These are phyloP conservation scores for Meiosimyza decipiens DNA, from an alignment of 2,888 invertebrate species.

Conservation along the genomic window DNA sequence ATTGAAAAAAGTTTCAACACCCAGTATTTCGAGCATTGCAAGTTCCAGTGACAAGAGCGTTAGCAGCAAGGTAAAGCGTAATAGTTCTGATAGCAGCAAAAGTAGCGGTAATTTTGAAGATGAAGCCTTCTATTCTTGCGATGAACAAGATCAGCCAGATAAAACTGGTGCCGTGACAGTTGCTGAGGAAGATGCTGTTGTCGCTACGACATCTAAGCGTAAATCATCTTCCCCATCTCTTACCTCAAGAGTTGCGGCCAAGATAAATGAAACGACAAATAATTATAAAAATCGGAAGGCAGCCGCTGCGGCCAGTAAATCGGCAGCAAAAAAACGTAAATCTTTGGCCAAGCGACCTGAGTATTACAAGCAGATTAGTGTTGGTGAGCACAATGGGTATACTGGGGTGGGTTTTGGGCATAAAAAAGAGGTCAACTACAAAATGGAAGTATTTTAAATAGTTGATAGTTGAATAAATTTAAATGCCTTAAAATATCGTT, in stretches of 20 bases:
- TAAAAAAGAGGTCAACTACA: too few relatives aligned
- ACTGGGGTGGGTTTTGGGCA: not conserved
- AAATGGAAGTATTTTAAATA: too few relatives aligned
- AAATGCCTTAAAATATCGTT: too few relatives aligned
- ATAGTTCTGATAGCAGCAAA: conserved; percentile 51
- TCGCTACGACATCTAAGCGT: conserved; percentile 38
- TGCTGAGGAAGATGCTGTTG: conserved; percentile 18
- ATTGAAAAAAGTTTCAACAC: not conserved
- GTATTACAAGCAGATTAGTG: conserved; percentile 60
- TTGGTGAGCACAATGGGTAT: conserved; percentile 53
- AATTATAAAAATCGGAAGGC: conserved; percentile 59
- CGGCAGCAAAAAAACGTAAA: conserved; percentile 55
- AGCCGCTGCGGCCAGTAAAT: conserved; percentile 46
- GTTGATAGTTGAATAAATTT: too few relatives aligned
- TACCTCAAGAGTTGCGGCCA: conserved; percentile 63
- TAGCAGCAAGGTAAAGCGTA: conserved; percentile 46
- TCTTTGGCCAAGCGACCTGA: conserved; percentile 53
- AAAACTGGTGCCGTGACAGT: not conserved
- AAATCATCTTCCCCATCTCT: conserved; percentile 60
- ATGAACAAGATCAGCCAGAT: conserved; percentile 44
- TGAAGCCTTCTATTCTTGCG: conserved; percentile 51
- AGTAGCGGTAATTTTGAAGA: conserved; percentile 52
- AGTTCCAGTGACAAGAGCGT: not conserved
- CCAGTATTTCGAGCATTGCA: not conserved
- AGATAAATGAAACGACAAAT: conserved; percentile 61